Conservation (phyloP, 1,140 invertebrate species). For the Delia radicum region DNA sequence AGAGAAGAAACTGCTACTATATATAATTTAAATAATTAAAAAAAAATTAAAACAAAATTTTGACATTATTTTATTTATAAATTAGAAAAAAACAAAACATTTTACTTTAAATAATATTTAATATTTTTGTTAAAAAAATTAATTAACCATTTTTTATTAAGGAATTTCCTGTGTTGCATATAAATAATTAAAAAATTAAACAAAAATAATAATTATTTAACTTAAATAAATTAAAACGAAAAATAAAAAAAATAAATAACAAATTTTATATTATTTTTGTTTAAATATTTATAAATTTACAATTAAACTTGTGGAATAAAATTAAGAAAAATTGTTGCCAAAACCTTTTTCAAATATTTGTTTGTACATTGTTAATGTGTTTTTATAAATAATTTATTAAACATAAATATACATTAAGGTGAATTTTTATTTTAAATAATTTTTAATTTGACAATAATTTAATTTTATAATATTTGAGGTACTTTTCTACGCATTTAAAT, state of each 20-base stretch:
- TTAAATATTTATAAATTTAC: not conserved
- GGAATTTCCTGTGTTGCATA: not conserved
- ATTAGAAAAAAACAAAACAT: too few species aligned
- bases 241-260: not conserved
- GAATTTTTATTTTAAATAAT: conserved; percentile 34
- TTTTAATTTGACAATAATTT: conserved; percentile 10
- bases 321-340: conserved; percentile 1
- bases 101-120: too few species aligned
- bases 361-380: not conserved
- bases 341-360: not conserved
- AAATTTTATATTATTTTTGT: conserved; percentile 6
- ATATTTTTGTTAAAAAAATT: too few species aligned
- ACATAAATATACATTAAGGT: too few species aligned
- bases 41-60: not conserved
- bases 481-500: conserved; percentile 18
- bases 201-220: conserved; percentile 9
- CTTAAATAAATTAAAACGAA: not conserved
- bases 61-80: not conserved
- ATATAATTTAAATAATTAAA: too few species aligned
- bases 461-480: conserved; percentile 6
- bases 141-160: too few species aligned
- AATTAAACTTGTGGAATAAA: not conserved
- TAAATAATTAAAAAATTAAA: conserved; percentile 10
- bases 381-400: not conserved
- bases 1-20: too few species aligned